A percentile compares a stretch with the other conserved stretches of the same genome.
phyloP scores from a whole-genome alignment of 2,797 vertebrate genomes.

The Rhabdomys pumilio region DNA sequence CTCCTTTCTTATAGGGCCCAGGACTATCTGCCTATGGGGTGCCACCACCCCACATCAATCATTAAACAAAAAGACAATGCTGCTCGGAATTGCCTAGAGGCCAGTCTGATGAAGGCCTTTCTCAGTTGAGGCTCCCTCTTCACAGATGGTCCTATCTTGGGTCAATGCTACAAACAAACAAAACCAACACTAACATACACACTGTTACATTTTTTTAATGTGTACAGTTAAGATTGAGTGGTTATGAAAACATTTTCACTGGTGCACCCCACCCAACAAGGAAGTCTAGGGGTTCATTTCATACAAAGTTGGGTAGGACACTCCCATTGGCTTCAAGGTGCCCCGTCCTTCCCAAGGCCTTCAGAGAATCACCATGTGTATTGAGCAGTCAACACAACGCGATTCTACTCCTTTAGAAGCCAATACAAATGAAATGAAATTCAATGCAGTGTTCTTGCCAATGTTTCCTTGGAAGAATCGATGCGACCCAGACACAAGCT shows the following conservation, averaged over 20 bases:
- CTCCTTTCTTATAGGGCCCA: not conserved
- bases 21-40: not conserved
- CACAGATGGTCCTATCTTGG: too few relatives aligned
- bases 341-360: not conserved
- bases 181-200: not conserved
- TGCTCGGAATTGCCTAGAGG: too few relatives aligned
- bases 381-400: not conserved
- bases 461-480: not conserved
- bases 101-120: too few relatives aligned
- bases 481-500: not conserved
- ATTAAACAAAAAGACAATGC: too few relatives aligned
- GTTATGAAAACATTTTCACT: not conserved
- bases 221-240: not conserved
- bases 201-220: not conserved
- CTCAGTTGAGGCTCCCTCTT: too few relatives aligned
- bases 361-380: not conserved
- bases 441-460: not conserved
- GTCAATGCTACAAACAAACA: not conserved
- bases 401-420: not conserved
- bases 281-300: not conserved
- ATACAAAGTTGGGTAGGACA: not conserved
- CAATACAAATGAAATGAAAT: constrained; percentile 18
- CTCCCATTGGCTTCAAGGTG: not conserved
- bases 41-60: too few relatives aligned
- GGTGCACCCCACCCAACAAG: not conserved